Base-by-base conservation (phyloP, 1,140 invertebrate genomes). In the Lordiphosa mommai region DNA sequence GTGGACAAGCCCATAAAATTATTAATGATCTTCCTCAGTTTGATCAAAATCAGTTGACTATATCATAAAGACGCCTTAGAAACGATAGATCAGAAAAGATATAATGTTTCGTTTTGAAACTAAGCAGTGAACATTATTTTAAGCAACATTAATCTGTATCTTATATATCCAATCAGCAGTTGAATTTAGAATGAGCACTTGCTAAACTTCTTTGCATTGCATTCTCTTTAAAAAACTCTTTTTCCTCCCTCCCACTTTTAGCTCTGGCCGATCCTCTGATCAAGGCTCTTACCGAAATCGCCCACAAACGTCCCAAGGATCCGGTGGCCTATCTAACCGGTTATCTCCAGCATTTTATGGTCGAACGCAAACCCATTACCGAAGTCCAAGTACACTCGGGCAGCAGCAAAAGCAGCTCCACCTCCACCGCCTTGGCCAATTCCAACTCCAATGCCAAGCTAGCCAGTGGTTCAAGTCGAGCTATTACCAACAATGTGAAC, bases 181-280 rank as follows among this genome's bases (percentile, higher is more conserved):
- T 23, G 4, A 4, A 23, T 1, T 23, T 23, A 4, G 0, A 23
- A 0, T 5, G 4, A 23, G 4, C 20, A 23, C 5, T 6, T 23
- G 20, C 20, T 1, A 20, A 23, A 23, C 20, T 23, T 4, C 20
- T 5, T 27, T 27, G 5, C 6, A 7, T 27, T 27, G 7, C 6
- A 5, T 7, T 27, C 23, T 6, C 23, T 7, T 27, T n/a, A n/a
- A n/a, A n/a, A n/a, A n/a, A n/a, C n/a, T n/a, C n/a, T n/a, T n/a
- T n/a, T n/a, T 14, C 4, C 13, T 27, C 4, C 5, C 17, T 32
- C 9, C 4, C 12, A 30, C n/a, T 16, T 8, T 70, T 89, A 95
- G 95, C 94, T 65, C 90, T 97, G 16, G 95, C 95, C 36, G 95
- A 96, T 91, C 95, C 95, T 37, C 90, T 97, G 49, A 94, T 96